A percentile compares a stretch with the other conserved stretches of the same genome.
Conservation (phyloP, 2,113 vertebrate species). For the Pangasianodon hypophthalmus region DNA sequence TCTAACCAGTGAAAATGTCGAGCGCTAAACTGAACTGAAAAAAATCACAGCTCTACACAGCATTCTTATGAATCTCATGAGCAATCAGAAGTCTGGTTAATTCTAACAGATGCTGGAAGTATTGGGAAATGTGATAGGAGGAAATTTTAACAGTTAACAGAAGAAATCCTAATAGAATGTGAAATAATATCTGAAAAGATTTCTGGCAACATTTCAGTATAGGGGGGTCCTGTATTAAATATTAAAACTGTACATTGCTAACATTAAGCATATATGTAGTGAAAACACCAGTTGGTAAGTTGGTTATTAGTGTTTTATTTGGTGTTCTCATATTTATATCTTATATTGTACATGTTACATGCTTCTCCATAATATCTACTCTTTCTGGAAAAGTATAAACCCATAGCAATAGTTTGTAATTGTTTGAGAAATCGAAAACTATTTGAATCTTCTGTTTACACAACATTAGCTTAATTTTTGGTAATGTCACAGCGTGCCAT, state of each 20-base stretch:
- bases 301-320: neutral
- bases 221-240: neutral
- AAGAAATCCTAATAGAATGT: neutral
- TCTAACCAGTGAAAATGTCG: neutral
- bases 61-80: neutral
- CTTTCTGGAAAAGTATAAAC: neutral
- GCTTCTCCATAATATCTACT: neutral
- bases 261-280: neutral
- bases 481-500: neutral
- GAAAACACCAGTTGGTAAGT: neutral
- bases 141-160: neutral
- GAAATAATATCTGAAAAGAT: neutral
- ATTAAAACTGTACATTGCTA: neutral
- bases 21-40: neutral
- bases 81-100: neutral
- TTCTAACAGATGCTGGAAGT: neutral
- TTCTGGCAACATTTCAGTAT: neutral
- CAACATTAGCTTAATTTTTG: neutral
- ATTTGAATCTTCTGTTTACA: neutral
- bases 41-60: neutral
- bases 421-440: neutral
- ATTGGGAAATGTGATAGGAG: neutral
- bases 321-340: neutral
- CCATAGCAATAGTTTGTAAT: neutral
- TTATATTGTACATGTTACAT: neutral